phyloP scores from a whole-genome alignment of 2,888 invertebrate species.

The Imbricaverruca yamaguchii region DNA sequence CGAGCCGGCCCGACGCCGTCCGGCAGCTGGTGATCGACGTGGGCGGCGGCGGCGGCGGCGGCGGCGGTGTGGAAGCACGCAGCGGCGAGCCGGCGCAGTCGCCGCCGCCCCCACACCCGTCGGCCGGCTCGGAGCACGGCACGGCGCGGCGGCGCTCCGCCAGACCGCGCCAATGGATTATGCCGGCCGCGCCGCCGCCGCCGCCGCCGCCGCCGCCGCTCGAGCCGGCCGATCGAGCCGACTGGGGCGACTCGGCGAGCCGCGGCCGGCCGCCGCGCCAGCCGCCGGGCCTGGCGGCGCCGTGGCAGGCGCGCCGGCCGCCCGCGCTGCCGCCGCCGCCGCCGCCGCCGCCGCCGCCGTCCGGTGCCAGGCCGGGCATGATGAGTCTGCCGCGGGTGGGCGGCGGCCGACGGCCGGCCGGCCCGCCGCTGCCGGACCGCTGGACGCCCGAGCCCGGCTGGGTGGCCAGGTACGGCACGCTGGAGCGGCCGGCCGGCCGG shows the following conservation, averaged over 20 bases:
- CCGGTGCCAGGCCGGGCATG: conserved; percentile 42
- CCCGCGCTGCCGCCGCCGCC: conserved; percentile 35
- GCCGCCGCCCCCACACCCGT: too few species aligned
- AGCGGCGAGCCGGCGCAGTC: neutral
- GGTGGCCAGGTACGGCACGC: too few species aligned
- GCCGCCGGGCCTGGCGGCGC: conserved; percentile 23
- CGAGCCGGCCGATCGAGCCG: conserved; percentile 46
- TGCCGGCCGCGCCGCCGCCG: conserved; percentile 28
- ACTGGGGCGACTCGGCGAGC: conserved; percentile 7
- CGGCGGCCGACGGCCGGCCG: conserved; percentile 48
- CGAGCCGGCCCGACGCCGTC: neutral
- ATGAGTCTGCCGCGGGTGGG: conserved; percentile 51
- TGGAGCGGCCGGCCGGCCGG: too few species aligned
- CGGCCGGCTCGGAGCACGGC: neutral
- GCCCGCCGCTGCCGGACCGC: too few species aligned
- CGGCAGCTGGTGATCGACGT: conserved; percentile 22
- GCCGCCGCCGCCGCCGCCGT: conserved; percentile 34
- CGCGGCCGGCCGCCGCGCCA: conserved; percentile 20
- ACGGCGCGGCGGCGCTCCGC: neutral
- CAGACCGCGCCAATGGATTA: conserved; percentile 6
- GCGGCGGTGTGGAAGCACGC: neutral
- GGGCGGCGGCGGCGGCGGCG: conserved; percentile 24
- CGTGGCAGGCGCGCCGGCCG: conserved; percentile 28
- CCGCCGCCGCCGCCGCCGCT: conserved; percentile 64
- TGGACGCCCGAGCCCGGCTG: too few species aligned